phyloP scores from a whole-genome alignment of 2,113 vertebrate species.

The Zootoca vivipara region DNA sequence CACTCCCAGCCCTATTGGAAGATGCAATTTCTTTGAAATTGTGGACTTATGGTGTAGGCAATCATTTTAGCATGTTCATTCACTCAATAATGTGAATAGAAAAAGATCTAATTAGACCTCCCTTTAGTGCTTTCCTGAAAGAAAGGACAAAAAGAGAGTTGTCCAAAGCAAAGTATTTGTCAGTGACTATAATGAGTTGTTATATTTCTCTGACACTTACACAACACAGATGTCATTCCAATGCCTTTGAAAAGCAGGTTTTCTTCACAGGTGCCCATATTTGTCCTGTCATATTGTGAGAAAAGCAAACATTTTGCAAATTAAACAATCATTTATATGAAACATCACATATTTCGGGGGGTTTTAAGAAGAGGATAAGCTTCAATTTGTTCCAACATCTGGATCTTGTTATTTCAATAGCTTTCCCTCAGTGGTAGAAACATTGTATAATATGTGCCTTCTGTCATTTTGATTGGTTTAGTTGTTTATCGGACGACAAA shows the following conservation, averaged over 20 bases:
- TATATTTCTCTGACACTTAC: conserved; percentile 52
- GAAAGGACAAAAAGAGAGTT: neutral
- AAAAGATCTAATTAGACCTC: conserved; percentile 14
- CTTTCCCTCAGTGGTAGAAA: conserved; percentile 59
- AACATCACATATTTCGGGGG: conserved; percentile 39
- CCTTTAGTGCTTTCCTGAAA: conserved; percentile 20
- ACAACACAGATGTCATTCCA: conserved; percentile 60
- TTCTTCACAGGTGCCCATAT: conserved; percentile 64
- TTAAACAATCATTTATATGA: conserved; percentile 55
- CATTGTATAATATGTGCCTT: conserved; percentile 61
- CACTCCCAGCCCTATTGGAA: no score
- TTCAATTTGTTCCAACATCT: conserved; percentile 67
- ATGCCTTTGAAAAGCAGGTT: conserved; percentile 57
- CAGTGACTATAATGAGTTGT: conserved; percentile 43
- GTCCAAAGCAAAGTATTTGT: conserved; percentile 22
- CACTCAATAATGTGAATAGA: neutral
- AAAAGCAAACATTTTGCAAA: conserved; percentile 54
- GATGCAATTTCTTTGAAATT: no score
- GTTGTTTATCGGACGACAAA: conserved; percentile 52
- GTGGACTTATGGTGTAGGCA: conserved; percentile 6
- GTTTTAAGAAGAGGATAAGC: conserved; percentile 55
- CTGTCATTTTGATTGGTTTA: conserved; percentile 64
- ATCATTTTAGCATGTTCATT: conserved; percentile 1
- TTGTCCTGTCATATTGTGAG: conserved; percentile 36
- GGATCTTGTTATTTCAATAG: conserved; percentile 70